Evolutionary conservation across 1,140 invertebrate species (phyloP), one percentile per base, ranked within the genome.

Genomic region (Apis florea): DNA sequence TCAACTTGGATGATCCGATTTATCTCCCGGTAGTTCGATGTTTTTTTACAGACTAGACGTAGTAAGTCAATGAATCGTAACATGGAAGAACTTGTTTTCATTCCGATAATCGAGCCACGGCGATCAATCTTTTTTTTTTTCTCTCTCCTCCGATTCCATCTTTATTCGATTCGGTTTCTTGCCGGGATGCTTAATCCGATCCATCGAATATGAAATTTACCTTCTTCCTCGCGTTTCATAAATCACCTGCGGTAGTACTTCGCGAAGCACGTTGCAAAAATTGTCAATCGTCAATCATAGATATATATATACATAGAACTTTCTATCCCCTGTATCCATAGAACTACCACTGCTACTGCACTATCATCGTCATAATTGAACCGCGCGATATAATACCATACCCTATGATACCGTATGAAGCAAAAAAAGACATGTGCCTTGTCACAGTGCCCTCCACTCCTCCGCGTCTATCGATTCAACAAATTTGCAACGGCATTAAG

Each of bases 61-160:
- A 68, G 68, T 53, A 53, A 70, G 68, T 53, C 68, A 70, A 24
- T 70, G 68, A 70, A 70, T 70, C 68, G 68, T 53, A 53, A 53
- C 68, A 17, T 53, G 68, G 24, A 70, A 53, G 68, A 70, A 70
- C 68, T 53, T 26, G 68, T 70, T 53, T 70, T 26, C 47, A 70
- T 51, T 26, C 68, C 24, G 68, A 53, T 70, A 51, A 70, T 70
- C 47, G 68, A 26, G 26, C 68, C 5, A 21, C 49, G 6, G 68
- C 68, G 47, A 70, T 70, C 68, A 26, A 70, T 70, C 68, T 47
- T 6, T 51, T 19, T 70, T 53, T 53, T 21, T 26, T n/a, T 11
- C 8, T 24, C 12, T 13, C 21, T 59, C 8, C 3, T 21, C 11
- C 10, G 26, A 40, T 6, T 24, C 12, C 67, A 24, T n/a, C 67